Evolutionary conservation across 2,888 invertebrate genomes (phyloP).

Genomic region (Tubulanus polymorphus): DNA sequence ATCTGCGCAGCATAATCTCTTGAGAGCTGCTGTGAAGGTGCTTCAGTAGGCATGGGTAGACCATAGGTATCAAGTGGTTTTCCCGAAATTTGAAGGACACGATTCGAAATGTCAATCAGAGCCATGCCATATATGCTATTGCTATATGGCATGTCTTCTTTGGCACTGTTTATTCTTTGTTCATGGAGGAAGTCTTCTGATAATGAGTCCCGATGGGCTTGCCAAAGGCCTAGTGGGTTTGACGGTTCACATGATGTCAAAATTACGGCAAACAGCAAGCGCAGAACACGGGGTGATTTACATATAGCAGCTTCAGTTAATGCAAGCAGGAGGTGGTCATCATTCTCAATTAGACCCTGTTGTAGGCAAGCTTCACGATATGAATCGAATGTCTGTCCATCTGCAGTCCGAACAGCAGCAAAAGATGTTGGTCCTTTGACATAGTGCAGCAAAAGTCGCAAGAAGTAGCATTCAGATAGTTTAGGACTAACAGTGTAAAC

Average conservation of each 20-base stretch:
- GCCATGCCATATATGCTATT: neutral
- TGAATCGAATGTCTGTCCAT: slow-evolving; percentile 29
- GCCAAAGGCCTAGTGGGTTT: slow-evolving; percentile 23
- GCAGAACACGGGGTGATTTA: slow-evolving; percentile 16
- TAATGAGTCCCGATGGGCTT: slow-evolving; percentile 7
- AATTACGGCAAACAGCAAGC: slow-evolving; percentile 24
- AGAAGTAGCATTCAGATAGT: slow-evolving; percentile 24
- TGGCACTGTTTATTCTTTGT: neutral
- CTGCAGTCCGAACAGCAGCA: neutral
- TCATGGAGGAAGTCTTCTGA: slow-evolving; percentile 6
- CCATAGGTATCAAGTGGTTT: neutral
- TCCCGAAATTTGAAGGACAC: neutral
- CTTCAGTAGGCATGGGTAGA: neutral
- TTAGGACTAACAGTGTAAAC: slow-evolving; percentile 27
- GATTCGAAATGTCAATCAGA: neutral
- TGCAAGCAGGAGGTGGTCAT: slow-evolving; percentile 31
- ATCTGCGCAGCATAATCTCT: neutral
- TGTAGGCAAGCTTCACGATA: slow-evolving; percentile 38
- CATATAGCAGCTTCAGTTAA: slow-evolving; percentile 31
- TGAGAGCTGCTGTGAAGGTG: neutral
- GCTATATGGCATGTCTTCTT: too few species aligned
- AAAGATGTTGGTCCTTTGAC: slow-evolving; percentile 1
- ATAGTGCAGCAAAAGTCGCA: slow-evolving; percentile 12
- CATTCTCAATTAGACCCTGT: slow-evolving; percentile 38
- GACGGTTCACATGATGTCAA: slow-evolving; percentile 16